phyloP scores from a whole-genome alignment of 1,140 invertebrate species.

The Pseudomyrmex flavicornis region DNA sequence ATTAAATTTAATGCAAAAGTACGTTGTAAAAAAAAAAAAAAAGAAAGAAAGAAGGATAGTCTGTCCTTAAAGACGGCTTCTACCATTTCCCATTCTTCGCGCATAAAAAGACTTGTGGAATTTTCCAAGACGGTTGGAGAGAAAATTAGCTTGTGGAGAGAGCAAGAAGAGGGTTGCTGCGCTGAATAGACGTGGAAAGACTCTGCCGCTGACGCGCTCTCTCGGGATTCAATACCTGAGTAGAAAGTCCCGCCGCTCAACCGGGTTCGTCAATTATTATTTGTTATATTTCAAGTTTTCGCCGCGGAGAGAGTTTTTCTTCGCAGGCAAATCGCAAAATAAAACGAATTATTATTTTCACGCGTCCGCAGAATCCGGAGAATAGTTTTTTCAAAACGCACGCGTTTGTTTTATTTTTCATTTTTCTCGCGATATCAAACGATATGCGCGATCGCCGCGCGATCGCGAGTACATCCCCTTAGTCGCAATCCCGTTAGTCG shows the following conservation, averaged over 20 bases:
- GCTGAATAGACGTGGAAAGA: not conserved
- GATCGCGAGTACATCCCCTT: constrained; percentile 16
- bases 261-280: constrained; percentile 30
- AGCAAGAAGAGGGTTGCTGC: not conserved
- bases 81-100: not conserved
- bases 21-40: not conserved
- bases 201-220: too few relatives aligned
- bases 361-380: too few relatives aligned
- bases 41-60: not conserved
- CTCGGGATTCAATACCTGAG: not conserved
- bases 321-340: not conserved
- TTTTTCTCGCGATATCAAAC: not conserved
- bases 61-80: not conserved
- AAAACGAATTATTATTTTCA: too few relatives aligned
- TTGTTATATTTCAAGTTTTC: too few relatives aligned
- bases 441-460: not conserved
- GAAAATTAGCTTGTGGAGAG: constrained; percentile 32
- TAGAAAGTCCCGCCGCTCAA: not conserved
- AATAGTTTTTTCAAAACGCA: too few relatives aligned
- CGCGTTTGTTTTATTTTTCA: not conserved
- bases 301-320: not conserved
- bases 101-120: constrained; percentile 55
- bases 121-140: constrained; percentile 51
- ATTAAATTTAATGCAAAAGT: not conserved
- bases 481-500: constrained; percentile 36